Base-by-base conservation (phyloP, 2,113 vertebrate genomes). In the Psilopsiagon aurifrons region DNA sequence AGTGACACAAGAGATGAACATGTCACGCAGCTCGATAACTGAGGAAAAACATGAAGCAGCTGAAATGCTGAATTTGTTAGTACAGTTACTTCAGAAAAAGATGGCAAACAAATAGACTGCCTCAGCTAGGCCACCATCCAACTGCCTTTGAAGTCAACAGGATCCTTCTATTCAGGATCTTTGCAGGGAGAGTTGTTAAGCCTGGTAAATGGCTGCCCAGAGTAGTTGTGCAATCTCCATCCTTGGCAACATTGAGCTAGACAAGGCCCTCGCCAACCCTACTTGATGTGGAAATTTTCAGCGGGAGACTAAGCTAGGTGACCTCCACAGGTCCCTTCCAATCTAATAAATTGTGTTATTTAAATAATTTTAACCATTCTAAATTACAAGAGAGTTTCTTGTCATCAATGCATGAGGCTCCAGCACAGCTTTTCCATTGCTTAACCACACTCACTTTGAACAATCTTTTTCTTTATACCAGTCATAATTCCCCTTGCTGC, bases 1-100 rank as follows among this genome's bases (percentile, higher is more conserved):
- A 95, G 66, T 52, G 88, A 94, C 86, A 86, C 41, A 51, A 80
- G 88, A 94, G 88, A 83, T 23, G 66, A 90, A 81, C 16, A 25
- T 19, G 83, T 76, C 96, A 62, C 43, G 55, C 31, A 62, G 88
- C 70, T 79, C 0, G 0, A 9, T 91, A 93, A 79, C n/a, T 46
- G 60, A 71, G 52, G n/a, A 44, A 92, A 92, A 93, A 16, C n/a
- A 49, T 1, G 6, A 16, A 93, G 52, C 39, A 57, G 86, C 55
- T 86, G 55, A 90, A 92, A 92, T 27, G 23, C 2, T 62, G 60
- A 71, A 82, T 81, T 88, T 67, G 16, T 82, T 88, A 62, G 52
- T 46, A 75, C 5, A 70, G 64, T n/a, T 83, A 70, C 54, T 86
- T 80, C 68, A 85, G 76, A 47, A 86, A 73, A 91, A 74, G 46